Base-by-base conservation (phyloP, 2,113 vertebrate genomes). In the Acinonyx jubatus region DNA sequence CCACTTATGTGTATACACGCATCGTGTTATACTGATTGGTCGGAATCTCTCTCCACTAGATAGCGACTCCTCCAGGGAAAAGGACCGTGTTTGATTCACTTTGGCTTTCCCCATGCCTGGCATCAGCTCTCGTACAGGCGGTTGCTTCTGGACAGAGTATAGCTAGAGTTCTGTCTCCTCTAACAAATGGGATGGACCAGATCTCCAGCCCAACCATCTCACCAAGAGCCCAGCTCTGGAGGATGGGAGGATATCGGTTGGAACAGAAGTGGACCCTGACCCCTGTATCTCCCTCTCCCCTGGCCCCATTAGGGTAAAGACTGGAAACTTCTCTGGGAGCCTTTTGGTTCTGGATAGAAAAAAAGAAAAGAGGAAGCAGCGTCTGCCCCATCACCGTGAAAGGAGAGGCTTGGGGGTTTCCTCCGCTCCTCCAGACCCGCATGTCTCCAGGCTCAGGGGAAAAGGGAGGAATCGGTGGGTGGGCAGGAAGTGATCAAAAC, bases 401-500 rank as follows among this genome's bases (percentile, higher is more conserved):
- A 52, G 9, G 31, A 69, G 33, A 29, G 29, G 29, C 29, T 27
- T 10, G 6, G 16, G 27, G 21, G 1, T 76, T 89, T 84, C 66
- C 74, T 48, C 41, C 14, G 7, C 16, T 41, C 41, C 31, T 78
- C 36, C 31, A 48, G n/a, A 52, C 25, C 63, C 50, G 7, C 2
- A 1, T 19, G 4, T 68, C 19, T 88, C 55, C 41, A 69, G 48
- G 95, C 29, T 52, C 36, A 18, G 18, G 33, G 33, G 4, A 18
- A 38, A 74, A 11, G 38, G 4, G 9, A 7, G 13, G 10, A 45
- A 52, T 4, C 0, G 14, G 29, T 9, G 2, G 31, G 3, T 57
- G 21, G n/a, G 25, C 9, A 86, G 48, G 41, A 82, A 74, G 68
- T 38, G 3, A 68, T 52, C 52, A 41, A 85, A 80, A 71, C 61